Conservation (phyloP, 2,113 vertebrate genomes). For the Cololabis saira region DNA sequence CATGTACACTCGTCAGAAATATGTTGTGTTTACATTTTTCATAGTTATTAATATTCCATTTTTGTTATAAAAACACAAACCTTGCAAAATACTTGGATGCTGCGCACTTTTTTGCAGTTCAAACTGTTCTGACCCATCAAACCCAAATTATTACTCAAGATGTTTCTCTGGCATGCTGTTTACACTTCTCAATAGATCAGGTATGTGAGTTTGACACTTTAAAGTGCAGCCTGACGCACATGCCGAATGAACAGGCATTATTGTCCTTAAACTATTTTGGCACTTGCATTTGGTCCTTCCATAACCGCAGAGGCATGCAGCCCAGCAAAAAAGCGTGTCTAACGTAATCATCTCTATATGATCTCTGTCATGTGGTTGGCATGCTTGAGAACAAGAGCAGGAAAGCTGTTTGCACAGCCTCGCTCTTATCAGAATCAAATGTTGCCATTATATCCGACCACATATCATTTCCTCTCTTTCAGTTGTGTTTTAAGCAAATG, state of each 20-base stretch:
- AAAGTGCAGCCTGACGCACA: slow-evolving; percentile 37
- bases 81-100: not conserved
- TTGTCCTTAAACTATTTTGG: slow-evolving; percentile 39
- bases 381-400: slow-evolving; percentile 12
- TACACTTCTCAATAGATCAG: slow-evolving; percentile 27
- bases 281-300: slow-evolving; percentile 53
- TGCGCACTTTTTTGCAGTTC: not conserved
- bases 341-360: slow-evolving; percentile 10
- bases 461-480: slow-evolving; percentile 5
- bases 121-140: not conserved
- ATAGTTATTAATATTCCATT: not conserved
- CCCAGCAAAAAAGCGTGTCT: slow-evolving; percentile 2
- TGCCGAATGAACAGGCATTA: slow-evolving; percentile 14
- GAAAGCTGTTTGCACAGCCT: slow-evolving; percentile 2
- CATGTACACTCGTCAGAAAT: slow-evolving; percentile 1
- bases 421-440: slow-evolving; percentile 5
- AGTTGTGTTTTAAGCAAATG: slow-evolving; percentile 12
- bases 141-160: slow-evolving; percentile 2
- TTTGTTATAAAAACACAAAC: not conserved
- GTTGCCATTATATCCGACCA: not conserved
- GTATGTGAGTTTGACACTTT: slow-evolving; percentile 46
- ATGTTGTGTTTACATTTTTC: not conserved
- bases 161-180: slow-evolving; percentile 21
- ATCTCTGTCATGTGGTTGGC: slow-evolving; percentile 6
- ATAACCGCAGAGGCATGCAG: slow-evolving; percentile 49